Evolutionary conservation across 2,888 invertebrate species (phyloP).

Genomic region (Sisyra terminalis): DNA sequence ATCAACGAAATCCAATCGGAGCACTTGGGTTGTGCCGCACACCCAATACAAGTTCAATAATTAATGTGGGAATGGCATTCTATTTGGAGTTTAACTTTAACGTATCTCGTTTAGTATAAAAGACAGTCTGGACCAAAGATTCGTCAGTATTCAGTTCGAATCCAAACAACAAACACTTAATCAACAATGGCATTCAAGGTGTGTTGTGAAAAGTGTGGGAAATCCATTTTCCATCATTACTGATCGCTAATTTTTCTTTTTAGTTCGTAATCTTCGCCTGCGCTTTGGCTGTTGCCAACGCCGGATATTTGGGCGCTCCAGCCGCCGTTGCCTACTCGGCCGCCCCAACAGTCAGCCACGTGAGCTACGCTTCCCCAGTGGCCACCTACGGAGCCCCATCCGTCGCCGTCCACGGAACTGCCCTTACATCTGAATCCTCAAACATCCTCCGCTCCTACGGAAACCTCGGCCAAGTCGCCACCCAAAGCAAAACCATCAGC

Average conservation of each 20-base stretch:
- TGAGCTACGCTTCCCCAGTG: constrained; percentile 16
- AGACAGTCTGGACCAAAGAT: too few relatives aligned
- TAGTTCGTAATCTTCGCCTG: constrained; percentile 36
- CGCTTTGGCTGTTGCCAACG: constrained; percentile 37
- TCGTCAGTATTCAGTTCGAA: too few relatives aligned
- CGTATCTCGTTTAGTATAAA: too few relatives aligned
- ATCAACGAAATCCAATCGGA: too few relatives aligned
- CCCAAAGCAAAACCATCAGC: constrained; percentile 50
- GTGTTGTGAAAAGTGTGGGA: constrained; percentile 4
- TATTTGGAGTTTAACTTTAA: too few relatives aligned
- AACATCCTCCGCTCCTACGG: constrained; percentile 45
- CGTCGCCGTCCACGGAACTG: constrained; percentile 29
- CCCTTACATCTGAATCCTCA: constrained; percentile 39
- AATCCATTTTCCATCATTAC: constrained; percentile 3
- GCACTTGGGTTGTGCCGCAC: too few relatives aligned
- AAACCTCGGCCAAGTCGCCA: constrained; percentile 51
- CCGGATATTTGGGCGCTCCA: constrained; percentile 32
- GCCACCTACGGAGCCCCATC: constrained; percentile 16
- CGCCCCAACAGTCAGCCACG: constrained; percentile 39
- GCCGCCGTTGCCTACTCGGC: constrained; percentile 35
- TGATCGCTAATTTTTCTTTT: not conserved
- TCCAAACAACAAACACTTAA: not conserved
- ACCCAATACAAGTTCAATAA: too few relatives aligned
- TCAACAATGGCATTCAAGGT: constrained; percentile 15
- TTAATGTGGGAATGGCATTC: too few relatives aligned